phyloP scores from a whole-genome alignment of 2,797 vertebrate species.

The Falco concolor region DNA sequence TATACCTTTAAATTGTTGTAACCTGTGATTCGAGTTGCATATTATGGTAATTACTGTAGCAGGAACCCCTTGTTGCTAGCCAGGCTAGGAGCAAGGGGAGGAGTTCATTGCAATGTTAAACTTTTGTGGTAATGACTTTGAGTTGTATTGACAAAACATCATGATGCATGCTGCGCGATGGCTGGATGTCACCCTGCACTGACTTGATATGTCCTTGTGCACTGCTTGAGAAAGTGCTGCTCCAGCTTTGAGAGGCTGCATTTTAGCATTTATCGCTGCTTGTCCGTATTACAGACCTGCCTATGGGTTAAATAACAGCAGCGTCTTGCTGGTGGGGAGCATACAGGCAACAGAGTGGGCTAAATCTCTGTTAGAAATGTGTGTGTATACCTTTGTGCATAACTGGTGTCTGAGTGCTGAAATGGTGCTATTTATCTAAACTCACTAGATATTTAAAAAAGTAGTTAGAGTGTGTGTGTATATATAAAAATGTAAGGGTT shows the following conservation, averaged over 20 bases:
- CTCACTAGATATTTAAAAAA: background rate
- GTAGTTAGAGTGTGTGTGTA: rapidly evolving
- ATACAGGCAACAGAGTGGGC: background rate
- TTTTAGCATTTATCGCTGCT: background rate
- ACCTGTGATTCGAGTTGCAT: background rate
- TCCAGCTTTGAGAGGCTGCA: rapidly evolving
- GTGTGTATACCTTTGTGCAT: rapidly evolving
- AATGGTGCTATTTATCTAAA: background rate
- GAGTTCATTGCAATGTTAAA: background rate
- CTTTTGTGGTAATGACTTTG: background rate
- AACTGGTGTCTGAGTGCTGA: background rate
- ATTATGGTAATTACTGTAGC: background rate
- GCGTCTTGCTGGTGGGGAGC: rapidly evolving
- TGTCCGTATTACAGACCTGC: background rate
- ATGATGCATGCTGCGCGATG: rapidly evolving
- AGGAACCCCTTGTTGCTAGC: background rate
- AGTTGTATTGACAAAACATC: background rate
- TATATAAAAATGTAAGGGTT: rapidly evolving
- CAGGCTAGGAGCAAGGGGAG: background rate
- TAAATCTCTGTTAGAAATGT: background rate
- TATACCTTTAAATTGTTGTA: background rate
- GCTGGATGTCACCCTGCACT: background rate
- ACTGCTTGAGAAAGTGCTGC: background rate
- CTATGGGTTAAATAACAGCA: background rate
- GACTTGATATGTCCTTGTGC: background rate